These are phyloP conservation scores for Amblyopsis rosae DNA, from an alignment of 2,113 vertebrate genomes.

Conservation along the genomic window DNA sequence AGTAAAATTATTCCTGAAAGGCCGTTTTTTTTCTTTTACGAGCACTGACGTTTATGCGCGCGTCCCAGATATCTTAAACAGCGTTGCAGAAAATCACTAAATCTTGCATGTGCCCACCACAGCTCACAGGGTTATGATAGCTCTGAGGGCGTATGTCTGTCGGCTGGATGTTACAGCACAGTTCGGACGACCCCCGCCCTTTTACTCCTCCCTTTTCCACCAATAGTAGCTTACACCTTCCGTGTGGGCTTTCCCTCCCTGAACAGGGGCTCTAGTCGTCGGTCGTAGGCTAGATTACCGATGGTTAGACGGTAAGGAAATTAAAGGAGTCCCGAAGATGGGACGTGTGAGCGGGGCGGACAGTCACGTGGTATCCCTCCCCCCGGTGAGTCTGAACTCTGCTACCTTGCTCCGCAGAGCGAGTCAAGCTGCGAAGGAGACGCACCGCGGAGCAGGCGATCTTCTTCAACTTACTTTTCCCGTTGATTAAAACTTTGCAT, in stretches of 20 bases:
- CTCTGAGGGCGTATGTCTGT: conserved; percentile 7
- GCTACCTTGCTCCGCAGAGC: conserved; percentile 61
- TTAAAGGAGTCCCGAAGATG: conserved; percentile 11
- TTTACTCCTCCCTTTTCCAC: not conserved
- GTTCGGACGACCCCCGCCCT: conserved; percentile 11
- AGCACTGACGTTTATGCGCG: not conserved
- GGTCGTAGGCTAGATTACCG: conserved; percentile 26
- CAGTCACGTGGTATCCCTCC: conserved; percentile 53
- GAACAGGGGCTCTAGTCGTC: conserved; percentile 13
- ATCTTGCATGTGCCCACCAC: conserved; percentile 51
- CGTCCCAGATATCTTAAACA: conserved; percentile 31
- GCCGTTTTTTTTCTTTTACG: not conserved
- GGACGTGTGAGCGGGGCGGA: conserved; percentile 43
- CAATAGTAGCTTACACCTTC: too few species aligned
- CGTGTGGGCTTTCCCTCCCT: not conserved
- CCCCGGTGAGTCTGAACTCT: conserved; percentile 69
- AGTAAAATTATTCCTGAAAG: not conserved
- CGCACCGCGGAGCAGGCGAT: conserved; percentile 31
- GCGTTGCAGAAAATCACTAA: conserved; percentile 37
- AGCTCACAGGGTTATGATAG: conserved; percentile 36
- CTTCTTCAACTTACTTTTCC: conserved; percentile 51
- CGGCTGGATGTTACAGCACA: conserved; percentile 3
- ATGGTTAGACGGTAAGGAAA: conserved; percentile 26
- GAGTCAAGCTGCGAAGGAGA: conserved; percentile 53
- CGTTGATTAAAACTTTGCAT: conserved; percentile 12